A percentile compares a stretch with the other conserved stretches of the same genome.
Conservation (phyloP, 2,888 invertebrate genomes). For the Nasonovia ribisnigri region DNA sequence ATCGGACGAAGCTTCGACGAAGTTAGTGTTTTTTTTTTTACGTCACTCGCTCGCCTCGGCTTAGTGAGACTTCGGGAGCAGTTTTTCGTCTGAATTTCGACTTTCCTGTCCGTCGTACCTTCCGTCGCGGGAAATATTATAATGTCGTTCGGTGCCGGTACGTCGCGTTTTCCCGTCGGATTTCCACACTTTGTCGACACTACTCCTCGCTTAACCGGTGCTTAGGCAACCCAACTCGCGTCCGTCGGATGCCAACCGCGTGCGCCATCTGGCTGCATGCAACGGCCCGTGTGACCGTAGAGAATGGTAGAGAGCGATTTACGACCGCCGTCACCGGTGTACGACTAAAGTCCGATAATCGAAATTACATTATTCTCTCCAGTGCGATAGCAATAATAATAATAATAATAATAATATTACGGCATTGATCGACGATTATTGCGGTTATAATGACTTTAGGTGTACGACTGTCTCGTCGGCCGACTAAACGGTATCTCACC, state of each 20-base stretch:
- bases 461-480: too few species aligned
- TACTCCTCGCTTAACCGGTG: neutral
- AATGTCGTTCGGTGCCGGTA: neutral
- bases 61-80: too few species aligned
- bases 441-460: neutral
- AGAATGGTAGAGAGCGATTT: constrained; percentile 40
- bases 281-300: neutral
- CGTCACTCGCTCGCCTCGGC: too few species aligned
- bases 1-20: neutral
- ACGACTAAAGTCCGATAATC: constrained; percentile 12
- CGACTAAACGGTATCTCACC: too few species aligned
- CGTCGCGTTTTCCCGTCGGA: neutral
- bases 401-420: neutral
- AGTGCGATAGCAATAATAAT: neutral
- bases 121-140: neutral
- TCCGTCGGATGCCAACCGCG: neutral
- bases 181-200: neutral
- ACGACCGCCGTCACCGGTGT: neutral
- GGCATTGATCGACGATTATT: too few species aligned
- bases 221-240: constrained; percentile 20
- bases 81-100: too few species aligned
- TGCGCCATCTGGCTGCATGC: constrained; percentile 21
- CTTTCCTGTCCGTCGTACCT: too few species aligned
- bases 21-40: too few species aligned
- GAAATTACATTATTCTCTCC: neutral